Conservation (phyloP, 2,113 vertebrate genomes). For the Arizona elegans region DNA sequence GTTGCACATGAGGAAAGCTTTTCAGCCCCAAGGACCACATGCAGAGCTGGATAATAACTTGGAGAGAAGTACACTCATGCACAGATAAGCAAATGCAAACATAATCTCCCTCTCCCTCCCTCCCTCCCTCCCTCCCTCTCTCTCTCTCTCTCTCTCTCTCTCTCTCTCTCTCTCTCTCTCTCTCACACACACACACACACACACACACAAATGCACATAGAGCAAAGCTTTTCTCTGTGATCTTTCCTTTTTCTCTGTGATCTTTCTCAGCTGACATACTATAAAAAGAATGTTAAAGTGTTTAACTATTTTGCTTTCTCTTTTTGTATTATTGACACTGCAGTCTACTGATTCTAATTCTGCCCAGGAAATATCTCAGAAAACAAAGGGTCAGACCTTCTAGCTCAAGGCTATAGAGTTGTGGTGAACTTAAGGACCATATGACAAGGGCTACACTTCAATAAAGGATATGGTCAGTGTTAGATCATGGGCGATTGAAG, state of each 20-base stretch:
- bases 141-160: too few species aligned
- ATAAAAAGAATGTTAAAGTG: background rate
- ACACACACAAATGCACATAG: background rate
- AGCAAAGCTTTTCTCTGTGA: background rate
- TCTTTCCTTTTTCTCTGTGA: background rate
- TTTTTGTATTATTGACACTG: background rate
- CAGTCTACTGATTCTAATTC: background rate
- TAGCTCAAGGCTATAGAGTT: background rate
- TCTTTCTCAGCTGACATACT: background rate
- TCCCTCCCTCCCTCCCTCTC: too few species aligned
- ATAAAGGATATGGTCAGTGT: background rate
- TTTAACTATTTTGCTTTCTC: background rate
- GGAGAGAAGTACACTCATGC: background rate
- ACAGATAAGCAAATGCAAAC: background rate
- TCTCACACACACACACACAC: background rate
- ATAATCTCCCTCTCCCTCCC: background rate
- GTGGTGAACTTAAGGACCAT: background rate
- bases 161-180: too few species aligned
- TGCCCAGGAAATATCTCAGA: background rate
- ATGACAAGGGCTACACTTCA: background rate
- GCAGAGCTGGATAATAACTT: background rate
- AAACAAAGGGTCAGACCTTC: background rate
- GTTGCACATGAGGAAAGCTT: background rate
- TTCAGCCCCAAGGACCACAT: background rate
- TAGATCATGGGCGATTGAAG: too few species aligned